Conservation (phyloP, 2,797 vertebrate genomes). For the Enteromius mattozi region DNA sequence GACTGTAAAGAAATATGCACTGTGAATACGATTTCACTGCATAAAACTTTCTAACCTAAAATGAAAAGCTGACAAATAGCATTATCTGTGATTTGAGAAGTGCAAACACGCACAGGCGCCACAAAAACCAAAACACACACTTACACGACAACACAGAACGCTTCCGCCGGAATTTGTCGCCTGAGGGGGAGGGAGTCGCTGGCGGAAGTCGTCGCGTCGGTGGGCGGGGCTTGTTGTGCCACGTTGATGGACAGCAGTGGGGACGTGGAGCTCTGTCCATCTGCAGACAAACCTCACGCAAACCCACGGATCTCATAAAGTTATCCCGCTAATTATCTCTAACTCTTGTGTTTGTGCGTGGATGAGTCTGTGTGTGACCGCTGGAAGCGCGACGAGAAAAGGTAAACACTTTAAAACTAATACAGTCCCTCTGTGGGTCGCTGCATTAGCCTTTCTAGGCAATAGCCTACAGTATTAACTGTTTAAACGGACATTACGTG, state of each 20-base stretch:
- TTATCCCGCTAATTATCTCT: neutral
- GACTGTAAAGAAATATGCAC: neutral
- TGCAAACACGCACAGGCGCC: neutral
- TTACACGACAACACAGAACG: neutral
- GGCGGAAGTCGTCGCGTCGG: neutral
- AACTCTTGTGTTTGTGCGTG: conserved; percentile 29
- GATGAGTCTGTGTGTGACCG: conserved; percentile 63
- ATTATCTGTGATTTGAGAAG: neutral
- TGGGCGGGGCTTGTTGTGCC: conserved; percentile 74
- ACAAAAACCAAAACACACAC: conserved; percentile 1
- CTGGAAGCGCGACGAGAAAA: conserved; percentile 61
- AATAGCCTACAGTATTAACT: neutral
- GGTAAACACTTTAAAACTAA: conserved; percentile 68
- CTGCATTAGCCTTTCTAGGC: conserved; percentile 40
- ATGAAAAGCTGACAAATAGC: neutral
- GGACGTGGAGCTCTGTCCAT: conserved; percentile 77
- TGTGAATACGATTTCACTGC: neutral
- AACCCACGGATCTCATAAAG: neutral
- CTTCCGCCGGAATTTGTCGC: conserved; percentile 13
- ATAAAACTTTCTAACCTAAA: neutral
- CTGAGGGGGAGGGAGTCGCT: neutral
- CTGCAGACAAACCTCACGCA: conserved; percentile 50
- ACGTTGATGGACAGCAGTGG: conserved; percentile 86
- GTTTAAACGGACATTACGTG: neutral
- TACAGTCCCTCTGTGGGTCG: neutral